phyloP scores from a whole-genome alignment of 1,140 invertebrate species.

The Luehdorfia chinensis region DNA sequence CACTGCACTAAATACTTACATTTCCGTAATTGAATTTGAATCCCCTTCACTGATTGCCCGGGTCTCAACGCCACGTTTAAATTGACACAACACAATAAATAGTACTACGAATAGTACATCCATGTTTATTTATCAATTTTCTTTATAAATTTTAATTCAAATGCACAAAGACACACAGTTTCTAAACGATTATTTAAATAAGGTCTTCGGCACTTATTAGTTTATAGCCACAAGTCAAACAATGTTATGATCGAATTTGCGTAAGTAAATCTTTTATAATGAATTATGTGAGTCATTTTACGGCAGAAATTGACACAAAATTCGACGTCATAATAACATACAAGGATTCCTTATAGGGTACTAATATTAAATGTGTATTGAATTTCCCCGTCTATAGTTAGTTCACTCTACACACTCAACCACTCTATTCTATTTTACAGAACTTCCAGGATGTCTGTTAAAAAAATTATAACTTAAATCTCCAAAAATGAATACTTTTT shows the following conservation, averaged over 20 bases:
- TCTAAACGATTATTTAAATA: background rate
- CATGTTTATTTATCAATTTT: background rate
- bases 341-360: background rate
- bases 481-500: too few species aligned
- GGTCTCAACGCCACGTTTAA: too few species aligned
- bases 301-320: slow-evolving; percentile 8
- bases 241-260: background rate
- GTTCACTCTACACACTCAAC: too few species aligned
- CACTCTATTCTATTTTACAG: too few species aligned
- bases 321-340: slow-evolving; percentile 1
- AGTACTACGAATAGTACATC: background rate
- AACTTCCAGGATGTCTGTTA: too few species aligned
- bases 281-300: slow-evolving; percentile 6
- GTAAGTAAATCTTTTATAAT: slow-evolving; percentile 4
- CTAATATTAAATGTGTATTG: too few species aligned
- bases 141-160: background rate
- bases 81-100: background rate
- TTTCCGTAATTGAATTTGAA: too few species aligned
- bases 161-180: background rate
- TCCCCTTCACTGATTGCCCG: too few species aligned
- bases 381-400: too few species aligned
- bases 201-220: background rate
- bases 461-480: too few species aligned
- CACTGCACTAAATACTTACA: too few species aligned
- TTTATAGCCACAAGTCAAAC: background rate